A percentile compares a stretch with the other conserved stretches of the same genome.
phyloP scores from a whole-genome alignment of 2,797 vertebrate genomes.

The Lagorchestes hirsutus region DNA sequence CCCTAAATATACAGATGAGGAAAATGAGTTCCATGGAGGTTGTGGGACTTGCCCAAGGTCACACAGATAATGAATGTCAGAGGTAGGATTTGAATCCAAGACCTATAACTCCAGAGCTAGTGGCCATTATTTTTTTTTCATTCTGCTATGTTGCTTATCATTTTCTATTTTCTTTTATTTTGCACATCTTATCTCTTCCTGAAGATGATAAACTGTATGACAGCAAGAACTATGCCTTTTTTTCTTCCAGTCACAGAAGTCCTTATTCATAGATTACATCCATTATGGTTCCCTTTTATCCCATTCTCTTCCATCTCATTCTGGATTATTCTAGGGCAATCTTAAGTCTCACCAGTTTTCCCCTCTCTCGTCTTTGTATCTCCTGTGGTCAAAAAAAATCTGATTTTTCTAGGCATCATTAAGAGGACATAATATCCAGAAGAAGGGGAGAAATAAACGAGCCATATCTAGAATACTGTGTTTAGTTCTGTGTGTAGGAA shows the following conservation, averaged over 20 bases:
- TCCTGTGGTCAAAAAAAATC: background rate
- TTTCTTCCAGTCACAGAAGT: background rate
- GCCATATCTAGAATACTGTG: background rate
- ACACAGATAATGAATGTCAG: background rate
- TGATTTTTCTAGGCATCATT: background rate
- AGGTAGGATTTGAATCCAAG: background rate
- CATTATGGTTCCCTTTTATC: too few species aligned
- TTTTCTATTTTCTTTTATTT: background rate
- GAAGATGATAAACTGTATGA: background rate
- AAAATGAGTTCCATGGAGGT: background rate
- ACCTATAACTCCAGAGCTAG: background rate
- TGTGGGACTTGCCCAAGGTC: background rate
- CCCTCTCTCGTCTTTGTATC: background rate
- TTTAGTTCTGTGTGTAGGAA: background rate
- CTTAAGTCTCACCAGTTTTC: too few species aligned
- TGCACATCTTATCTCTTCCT: background rate
- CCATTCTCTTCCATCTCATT: too few species aligned
- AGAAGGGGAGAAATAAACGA: background rate
- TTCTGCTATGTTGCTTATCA: background rate
- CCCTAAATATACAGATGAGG: background rate
- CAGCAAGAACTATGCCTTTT: background rate
- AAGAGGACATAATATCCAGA: background rate
- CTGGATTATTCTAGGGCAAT: too few species aligned
- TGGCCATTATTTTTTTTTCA: background rate
- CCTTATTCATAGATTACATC: too few species aligned